Conservation (phyloP, 2,888 invertebrate species). For the Odontothrips loti region DNA sequence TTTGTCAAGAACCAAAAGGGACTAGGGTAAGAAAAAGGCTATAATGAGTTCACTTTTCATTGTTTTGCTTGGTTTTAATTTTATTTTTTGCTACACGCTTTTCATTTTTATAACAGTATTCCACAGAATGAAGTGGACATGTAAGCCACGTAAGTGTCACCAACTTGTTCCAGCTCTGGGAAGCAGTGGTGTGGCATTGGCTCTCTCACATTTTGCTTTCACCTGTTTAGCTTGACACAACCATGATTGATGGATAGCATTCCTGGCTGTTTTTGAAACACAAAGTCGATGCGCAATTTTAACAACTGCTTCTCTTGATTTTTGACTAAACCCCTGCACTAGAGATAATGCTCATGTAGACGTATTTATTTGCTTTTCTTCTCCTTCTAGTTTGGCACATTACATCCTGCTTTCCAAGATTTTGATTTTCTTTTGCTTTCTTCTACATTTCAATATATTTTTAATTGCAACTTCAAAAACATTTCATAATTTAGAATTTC, state of each 20-base stretch:
- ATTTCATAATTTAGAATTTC: too few relatives aligned
- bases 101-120: constrained; percentile 12
- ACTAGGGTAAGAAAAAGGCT: not conserved
- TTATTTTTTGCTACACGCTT: constrained; percentile 19
- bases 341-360: too few relatives aligned
- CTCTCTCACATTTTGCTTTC: not conserved
- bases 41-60: not conserved
- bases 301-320: too few relatives aligned
- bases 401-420: not conserved
- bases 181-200: constrained; percentile 14
- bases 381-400: not conserved
- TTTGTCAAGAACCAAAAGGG: constrained; percentile 20
- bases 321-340: too few relatives aligned
- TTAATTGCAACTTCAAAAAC: too few relatives aligned
- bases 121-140: constrained; percentile 26
- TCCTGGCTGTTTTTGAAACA: not conserved
- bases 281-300: too few relatives aligned
- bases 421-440: not conserved
- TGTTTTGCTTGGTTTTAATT: constrained; percentile 25
- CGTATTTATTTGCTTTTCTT: not conserved
- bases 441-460: not conserved
- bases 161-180: constrained; percentile 11
- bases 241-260: constrained; percentile 39
- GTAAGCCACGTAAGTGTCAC: constrained; percentile 27
- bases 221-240: constrained; percentile 44